Evolutionary conservation across 2,888 invertebrate genomes (phyloP), one percentile per base, ranked within the genome.

Genomic region (Plebejus argus): DNA sequence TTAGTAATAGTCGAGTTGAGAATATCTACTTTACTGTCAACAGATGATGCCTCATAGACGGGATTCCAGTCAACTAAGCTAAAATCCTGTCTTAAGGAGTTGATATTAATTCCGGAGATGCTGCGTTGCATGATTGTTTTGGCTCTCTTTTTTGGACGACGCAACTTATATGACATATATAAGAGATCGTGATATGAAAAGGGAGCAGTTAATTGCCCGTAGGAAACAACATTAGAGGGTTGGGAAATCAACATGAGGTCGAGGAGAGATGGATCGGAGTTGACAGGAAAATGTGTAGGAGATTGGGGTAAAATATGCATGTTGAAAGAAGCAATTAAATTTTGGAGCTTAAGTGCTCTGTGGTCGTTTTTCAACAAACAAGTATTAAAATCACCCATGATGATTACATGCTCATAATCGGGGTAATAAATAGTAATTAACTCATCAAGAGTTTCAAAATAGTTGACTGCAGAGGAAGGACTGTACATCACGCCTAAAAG

Each of bases 241-340:
- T n/a, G n/a, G n/a, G n/a, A n/a, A 7, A 74, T 15, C 20, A 74
- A 49, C 49, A 71, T 49, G 35, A 76, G 18, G 53, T 76, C 76
- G 5, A 78, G 28, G 23, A 78, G 76, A 72, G 71, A 76, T 23
- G 76, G 78, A 45, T 53, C 39, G 49, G 39, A 61, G 28, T 78
- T 78, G 10, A 61, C 56, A n/a, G 58, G 23, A 45, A 71, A 78
- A 72, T 78, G 78, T 5, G 78, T 78, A 20, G 70, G 76, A 56
- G 66, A 66, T 15, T 71, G 45, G 1, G 78, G 76, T 28, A 79
- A 74, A n/a, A 78, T 35, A 10, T 18, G 61, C 23, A 78, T 18
- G 23, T 78, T 78, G 58, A 20, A 71, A 23, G 80, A 75, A n/a
- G 75, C 18, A n/a, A 78, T 45, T 15, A 78, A n/a, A 35, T 70